Conservation (phyloP, 2,113 vertebrate genomes). For the Aspidoscelis tigris region DNA sequence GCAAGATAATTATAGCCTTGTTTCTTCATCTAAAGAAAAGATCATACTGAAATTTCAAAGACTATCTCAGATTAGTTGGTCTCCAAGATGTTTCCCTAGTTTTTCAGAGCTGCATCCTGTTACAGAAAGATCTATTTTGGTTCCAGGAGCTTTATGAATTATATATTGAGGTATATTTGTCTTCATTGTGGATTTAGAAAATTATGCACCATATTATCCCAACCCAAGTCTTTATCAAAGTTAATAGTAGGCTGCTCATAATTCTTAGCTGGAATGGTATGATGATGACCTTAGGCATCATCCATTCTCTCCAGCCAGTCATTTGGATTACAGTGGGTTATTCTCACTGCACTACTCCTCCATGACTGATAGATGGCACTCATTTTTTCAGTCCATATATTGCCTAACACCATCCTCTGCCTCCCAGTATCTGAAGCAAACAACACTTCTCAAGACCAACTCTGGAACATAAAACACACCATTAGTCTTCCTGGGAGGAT, state of each 20-base stretch:
- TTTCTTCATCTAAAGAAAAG: neutral
- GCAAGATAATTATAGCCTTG: neutral
- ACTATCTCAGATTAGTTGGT: neutral
- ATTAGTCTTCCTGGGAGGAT: too few species aligned
- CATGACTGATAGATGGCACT: too few species aligned
- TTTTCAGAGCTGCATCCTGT: neutral
- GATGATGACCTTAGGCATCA: too few species aligned
- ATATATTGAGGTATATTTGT: neutral
- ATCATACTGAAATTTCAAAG: neutral
- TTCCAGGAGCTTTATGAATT: neutral
- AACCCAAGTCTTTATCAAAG: neutral
- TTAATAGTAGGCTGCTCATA: neutral
- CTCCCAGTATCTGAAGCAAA: too few species aligned
- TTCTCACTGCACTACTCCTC: too few species aligned
- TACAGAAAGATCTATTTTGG: neutral
- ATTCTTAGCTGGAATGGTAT: neutral
- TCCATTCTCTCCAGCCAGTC: too few species aligned
- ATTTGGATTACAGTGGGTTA: too few species aligned
- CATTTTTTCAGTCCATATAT: too few species aligned
- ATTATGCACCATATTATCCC: neutral
- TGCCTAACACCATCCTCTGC: too few species aligned
- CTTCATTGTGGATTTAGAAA: neutral
- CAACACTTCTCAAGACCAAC: too few species aligned
- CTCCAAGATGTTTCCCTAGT: neutral
- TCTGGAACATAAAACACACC: too few species aligned